Conservation (phyloP, 1,140 invertebrate species). For the Onthophagus taurus region DNA sequence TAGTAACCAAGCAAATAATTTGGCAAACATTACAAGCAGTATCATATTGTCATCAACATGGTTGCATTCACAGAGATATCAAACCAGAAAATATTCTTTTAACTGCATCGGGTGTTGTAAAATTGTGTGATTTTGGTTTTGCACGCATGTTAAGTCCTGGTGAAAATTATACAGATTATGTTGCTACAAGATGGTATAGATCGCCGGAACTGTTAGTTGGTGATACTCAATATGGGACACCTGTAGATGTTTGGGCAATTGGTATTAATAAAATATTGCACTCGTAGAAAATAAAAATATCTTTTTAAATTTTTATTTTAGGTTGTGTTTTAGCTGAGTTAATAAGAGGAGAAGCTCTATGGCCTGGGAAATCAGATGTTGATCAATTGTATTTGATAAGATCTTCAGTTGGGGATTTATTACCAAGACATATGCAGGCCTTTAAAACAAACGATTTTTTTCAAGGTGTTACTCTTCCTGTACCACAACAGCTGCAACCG, state of each 20-base stretch:
- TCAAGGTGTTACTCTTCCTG: conserved; percentile 82
- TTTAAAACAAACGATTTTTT: conserved; percentile 96
- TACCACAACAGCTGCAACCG: conserved; percentile 71
- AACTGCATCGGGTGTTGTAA: conserved; percentile 88
- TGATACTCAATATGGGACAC: conserved; percentile 92
- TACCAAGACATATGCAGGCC: conserved; percentile 88
- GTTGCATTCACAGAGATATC: conserved; percentile 94
- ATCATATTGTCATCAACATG: conserved; percentile 92
- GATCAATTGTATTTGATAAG: conserved; percentile 96
- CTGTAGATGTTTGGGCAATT: conserved; percentile 96
- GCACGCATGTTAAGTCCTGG: conserved; percentile 95
- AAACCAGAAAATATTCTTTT: conserved; percentile 99
- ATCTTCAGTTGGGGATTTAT: conserved; percentile 81
- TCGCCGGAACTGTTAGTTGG: conserved; percentile 94
- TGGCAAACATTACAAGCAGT: conserved; percentile 94
- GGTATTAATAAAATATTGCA: conserved; percentile 38
- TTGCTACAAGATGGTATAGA: conserved; percentile 97
- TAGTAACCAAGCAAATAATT: conserved; percentile 81
- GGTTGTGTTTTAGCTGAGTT: conserved; percentile 94
- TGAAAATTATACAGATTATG: conserved; percentile 98
- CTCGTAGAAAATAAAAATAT: neutral
- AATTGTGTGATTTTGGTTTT: conserved; percentile 98
- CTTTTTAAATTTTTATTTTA: conserved; percentile 28
- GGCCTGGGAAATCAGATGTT: conserved; percentile 97
- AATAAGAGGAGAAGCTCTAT: conserved; percentile 87